Conservation (phyloP, 2,113 vertebrate species). For the Hyla sarda region DNA sequence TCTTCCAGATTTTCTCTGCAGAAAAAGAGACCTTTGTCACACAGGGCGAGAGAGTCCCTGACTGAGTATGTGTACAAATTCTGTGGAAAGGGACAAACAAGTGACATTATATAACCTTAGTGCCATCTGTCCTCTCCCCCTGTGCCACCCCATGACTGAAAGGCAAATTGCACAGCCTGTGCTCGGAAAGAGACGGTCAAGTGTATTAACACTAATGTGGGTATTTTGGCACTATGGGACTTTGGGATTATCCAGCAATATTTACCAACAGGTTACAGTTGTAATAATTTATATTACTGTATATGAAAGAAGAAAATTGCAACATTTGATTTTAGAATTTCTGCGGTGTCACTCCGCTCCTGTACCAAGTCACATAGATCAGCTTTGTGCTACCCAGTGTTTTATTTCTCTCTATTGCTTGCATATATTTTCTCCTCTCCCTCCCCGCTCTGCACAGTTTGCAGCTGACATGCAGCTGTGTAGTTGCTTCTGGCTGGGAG, state of each 20-base stretch:
- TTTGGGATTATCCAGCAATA: background rate
- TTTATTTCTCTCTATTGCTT: slow-evolving; percentile 35
- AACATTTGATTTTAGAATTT: background rate
- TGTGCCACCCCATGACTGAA: slow-evolving; percentile 36
- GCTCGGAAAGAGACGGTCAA: background rate
- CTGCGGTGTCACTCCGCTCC: background rate
- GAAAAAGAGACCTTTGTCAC: slow-evolving; percentile 40
- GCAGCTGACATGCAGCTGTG: slow-evolving; percentile 50
- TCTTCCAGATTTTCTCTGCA: slow-evolving; percentile 36
- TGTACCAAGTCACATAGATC: background rate
- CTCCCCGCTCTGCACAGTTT: slow-evolving; percentile 16
- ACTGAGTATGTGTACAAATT: slow-evolving; percentile 31
- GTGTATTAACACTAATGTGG: background rate
- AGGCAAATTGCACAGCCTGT: slow-evolving; percentile 15
- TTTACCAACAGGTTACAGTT: background rate
- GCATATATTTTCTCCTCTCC: slow-evolving; percentile 7
- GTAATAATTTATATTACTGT: background rate
- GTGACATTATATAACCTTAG: slow-evolving; percentile 48
- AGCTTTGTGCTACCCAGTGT: slow-evolving; percentile 18
- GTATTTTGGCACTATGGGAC: background rate
- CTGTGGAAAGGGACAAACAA: slow-evolving; percentile 4
- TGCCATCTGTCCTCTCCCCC: slow-evolving; percentile 31
- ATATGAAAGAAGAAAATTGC: background rate
- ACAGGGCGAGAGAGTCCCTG: background rate
- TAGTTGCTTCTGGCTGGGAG: slow-evolving; percentile 39